A percentile compares a stretch with the other conserved stretches of the same genome.
phyloP scores from a whole-genome alignment of 2,888 invertebrate species.

The Leucoma salicis region DNA sequence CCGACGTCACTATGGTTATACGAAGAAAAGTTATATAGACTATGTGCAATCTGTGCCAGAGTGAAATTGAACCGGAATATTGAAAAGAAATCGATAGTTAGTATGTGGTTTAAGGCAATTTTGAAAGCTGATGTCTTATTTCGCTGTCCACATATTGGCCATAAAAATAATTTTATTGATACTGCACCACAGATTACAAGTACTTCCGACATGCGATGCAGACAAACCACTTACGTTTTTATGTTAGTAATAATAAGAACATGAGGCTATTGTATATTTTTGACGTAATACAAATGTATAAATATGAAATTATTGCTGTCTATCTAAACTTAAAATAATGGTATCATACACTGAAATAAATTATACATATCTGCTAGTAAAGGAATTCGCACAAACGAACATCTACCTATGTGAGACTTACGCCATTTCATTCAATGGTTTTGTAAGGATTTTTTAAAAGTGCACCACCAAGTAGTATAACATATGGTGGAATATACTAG shows the following conservation, averaged over 20 bases:
- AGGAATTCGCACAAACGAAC: too few relatives aligned
- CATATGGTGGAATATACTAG: too few relatives aligned
- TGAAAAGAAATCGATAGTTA: constrained; percentile 61
- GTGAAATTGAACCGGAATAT: constrained; percentile 69
- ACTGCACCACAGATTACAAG: constrained; percentile 21
- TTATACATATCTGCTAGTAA: too few relatives aligned
- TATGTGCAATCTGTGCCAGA: constrained; percentile 47
- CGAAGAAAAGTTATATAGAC: constrained; percentile 43
- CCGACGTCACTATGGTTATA: constrained; percentile 39
- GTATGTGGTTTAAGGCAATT: constrained; percentile 49
- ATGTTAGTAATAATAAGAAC: background rate
- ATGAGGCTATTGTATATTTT: too few relatives aligned
- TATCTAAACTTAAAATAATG: too few relatives aligned
- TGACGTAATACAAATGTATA: too few relatives aligned
- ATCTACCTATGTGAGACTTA: too few relatives aligned
- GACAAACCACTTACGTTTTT: background rate
- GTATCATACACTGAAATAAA: too few relatives aligned
- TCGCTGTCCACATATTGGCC: constrained; percentile 31
- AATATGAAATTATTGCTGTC: too few relatives aligned
- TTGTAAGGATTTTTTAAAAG: too few relatives aligned
- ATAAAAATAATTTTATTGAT: constrained; percentile 42
- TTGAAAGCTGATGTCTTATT: constrained; percentile 50
- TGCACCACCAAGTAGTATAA: too few relatives aligned
- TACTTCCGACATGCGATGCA: constrained; percentile 26
- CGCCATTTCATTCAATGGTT: too few relatives aligned